Evolutionary conservation across 2,888 invertebrate genomes (phyloP), one percentile per base, ranked within the genome.

Genomic region (Habrosyne pyritoides): DNA sequence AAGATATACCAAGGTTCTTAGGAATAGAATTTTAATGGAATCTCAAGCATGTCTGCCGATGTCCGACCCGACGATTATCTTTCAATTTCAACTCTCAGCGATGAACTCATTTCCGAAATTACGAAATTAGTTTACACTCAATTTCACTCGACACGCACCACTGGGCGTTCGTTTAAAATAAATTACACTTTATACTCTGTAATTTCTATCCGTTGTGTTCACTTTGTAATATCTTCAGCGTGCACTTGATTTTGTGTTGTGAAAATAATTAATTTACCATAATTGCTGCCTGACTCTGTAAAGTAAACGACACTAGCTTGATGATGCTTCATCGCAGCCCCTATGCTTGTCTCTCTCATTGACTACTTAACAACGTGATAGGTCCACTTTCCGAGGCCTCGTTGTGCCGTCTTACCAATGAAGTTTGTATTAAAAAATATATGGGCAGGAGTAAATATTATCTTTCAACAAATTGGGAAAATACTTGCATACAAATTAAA

Each of bases 51-150:
- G 42, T 8, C 42, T 18, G 42, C 42, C 8, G 18, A 18, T 42
- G 42, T 42, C 18, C 18, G 18, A 18, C 42, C 42, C 14, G 8
- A 42, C 42, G 42, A 62, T 68, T 71, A 65, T 60, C 60, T 56
- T 55, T 52, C 53, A 54, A 57, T 61, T 61, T 59, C 52, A 47
- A 56, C 55, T 65, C 55, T 57, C 55, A 55, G 56, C 55, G 56
- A 63, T 56, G 53, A 71, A 64, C 63, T 64, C 53, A 60, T 69
- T 71, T 59, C 52, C 61, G 62, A 64, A 68, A 65, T 67, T 63
- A 67, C 61, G 55, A 60, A 66, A 67, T 73, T 66, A 67, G 61
- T 69, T 75, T 52, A 71, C 73, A 68, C 65, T 60, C 75, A 71
- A 74, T 75, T 74, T 68, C 60, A 65, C 65, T 47, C 48, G 60